Evolutionary conservation across 2,113 vertebrate species (phyloP).

Genomic region (Pedetes capensis): DNA sequence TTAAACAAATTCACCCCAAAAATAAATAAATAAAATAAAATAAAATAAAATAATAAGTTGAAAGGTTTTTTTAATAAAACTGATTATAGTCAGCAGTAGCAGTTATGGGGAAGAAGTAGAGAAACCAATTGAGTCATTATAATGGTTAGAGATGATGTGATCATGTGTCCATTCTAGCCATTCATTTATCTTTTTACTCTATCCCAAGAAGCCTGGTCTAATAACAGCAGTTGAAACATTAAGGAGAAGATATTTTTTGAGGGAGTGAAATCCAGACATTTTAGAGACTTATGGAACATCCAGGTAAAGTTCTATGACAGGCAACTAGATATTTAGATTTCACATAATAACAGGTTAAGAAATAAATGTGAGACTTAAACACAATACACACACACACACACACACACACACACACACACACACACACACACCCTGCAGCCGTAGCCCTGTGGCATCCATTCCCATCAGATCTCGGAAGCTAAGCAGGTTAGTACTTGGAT

Average conservation of each 20-base stretch:
- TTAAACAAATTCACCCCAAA: neutral
- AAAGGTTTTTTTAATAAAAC: neutral
- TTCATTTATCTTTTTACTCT: neutral
- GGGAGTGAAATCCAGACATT: neutral
- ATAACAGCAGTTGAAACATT: rapidly evolving
- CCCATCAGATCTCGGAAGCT: no score
- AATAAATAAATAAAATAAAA: no score
- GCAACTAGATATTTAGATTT: neutral
- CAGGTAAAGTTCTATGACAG: neutral
- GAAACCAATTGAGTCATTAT: neutral
- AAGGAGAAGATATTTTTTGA: neutral
- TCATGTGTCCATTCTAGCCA: neutral
- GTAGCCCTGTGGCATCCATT: no score
- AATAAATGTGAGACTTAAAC: neutral
- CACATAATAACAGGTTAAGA: neutral
- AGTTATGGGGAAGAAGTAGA: neutral
- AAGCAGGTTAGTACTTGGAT: no score
- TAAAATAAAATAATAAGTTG: neutral
- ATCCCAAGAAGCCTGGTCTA: neutral
- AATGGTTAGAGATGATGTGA: no score
- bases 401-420: no score
- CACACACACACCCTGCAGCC: no score
- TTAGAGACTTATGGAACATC: neutral
- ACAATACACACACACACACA: no score
- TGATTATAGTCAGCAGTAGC: neutral